Evolutionary conservation across 2,797 vertebrate species (phyloP).

Genomic region (Somateria mollissima): DNA sequence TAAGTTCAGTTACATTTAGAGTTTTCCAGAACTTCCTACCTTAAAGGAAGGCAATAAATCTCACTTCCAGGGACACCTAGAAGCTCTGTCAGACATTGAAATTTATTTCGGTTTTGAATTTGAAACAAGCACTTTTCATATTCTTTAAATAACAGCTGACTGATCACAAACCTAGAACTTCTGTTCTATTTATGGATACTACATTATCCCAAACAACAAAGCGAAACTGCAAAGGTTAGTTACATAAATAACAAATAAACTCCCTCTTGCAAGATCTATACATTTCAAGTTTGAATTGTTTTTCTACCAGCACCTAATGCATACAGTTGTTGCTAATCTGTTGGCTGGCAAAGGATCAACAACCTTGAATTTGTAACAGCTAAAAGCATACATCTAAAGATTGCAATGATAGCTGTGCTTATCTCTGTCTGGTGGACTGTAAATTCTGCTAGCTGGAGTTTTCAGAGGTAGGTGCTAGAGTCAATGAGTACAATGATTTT

Average conservation of each 20-base stretch:
- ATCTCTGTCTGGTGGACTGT: neutral
- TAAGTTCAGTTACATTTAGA: neutral
- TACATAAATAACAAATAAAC: conserved; percentile 27
- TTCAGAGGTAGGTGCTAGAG: neutral
- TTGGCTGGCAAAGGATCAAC: conserved; percentile 5
- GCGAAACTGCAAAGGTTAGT: conserved; percentile 29
- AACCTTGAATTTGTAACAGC: neutral
- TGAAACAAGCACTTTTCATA: conserved; percentile 8
- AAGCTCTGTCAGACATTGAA: neutral
- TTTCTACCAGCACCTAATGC: neutral
- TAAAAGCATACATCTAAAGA: neutral
- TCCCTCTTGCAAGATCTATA: neutral
- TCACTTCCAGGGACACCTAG: neutral
- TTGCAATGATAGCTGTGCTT: neutral
- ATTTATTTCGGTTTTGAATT: neutral
- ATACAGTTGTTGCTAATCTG: neutral
- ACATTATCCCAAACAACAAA: neutral
- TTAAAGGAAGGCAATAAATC: neutral
- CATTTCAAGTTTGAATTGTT: conserved; percentile 30
- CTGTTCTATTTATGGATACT: conserved; percentile 27
- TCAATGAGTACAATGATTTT: neutral
- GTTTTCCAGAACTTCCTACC: neutral
- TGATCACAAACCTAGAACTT: conserved; percentile 12
- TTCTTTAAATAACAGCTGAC: conserved; percentile 18
- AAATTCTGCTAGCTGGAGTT: conserved; percentile 20